phyloP scores from a whole-genome alignment of 2,113 vertebrate species.

The Gallinago undulata region DNA sequence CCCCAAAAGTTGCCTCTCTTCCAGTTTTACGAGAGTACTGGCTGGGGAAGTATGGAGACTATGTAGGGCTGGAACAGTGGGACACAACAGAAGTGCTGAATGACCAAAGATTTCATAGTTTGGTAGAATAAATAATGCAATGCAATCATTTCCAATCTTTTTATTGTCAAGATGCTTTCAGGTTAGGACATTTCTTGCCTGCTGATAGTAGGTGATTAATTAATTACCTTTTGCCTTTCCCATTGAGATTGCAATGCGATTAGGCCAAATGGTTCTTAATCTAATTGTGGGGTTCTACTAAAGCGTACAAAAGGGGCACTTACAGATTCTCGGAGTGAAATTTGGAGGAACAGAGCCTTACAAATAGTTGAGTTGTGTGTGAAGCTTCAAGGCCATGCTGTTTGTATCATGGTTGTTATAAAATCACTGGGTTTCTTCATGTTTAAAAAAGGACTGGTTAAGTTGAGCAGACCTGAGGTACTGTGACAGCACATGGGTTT shows the following conservation, averaged over 20 bases:
- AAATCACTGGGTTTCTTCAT: background rate
- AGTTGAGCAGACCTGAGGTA: background rate
- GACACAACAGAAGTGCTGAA: background rate
- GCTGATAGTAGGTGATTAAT: background rate
- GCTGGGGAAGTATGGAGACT: conserved; percentile 9
- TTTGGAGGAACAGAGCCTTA: background rate
- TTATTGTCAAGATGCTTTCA: background rate
- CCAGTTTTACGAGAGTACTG: background rate
- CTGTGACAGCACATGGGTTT: background rate
- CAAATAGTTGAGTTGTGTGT: background rate
- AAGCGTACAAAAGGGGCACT: background rate
- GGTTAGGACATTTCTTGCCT: background rate
- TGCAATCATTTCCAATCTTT: background rate
- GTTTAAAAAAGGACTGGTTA: background rate
- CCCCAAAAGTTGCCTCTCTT: background rate
- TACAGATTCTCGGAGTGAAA: background rate
- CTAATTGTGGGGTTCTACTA: background rate
- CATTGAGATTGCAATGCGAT: background rate
- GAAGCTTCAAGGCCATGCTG: background rate
- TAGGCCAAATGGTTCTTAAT: background rate
- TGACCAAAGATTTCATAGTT: background rate
- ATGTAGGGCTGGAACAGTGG: background rate
- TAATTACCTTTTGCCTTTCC: background rate
- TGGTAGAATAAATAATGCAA: background rate
- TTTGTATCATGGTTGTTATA: background rate